Percentiles rank a stretch among this genome's conserved stretches.
Conservation (phyloP, 2,888 invertebrate genomes). For the Nebria brevicollis region DNA sequence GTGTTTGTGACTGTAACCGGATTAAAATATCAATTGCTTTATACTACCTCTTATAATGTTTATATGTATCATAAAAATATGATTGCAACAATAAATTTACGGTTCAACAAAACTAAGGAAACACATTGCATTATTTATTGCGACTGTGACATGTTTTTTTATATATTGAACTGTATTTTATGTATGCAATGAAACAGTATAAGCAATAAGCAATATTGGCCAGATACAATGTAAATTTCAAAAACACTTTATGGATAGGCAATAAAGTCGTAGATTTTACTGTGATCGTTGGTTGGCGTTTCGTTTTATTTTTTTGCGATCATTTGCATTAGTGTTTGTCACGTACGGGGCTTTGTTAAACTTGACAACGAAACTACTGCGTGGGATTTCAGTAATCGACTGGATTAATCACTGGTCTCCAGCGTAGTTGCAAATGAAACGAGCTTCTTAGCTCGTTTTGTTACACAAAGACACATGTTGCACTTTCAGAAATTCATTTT, state of each 20-base stretch:
- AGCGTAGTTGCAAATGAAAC: background rate
- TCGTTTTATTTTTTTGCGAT: background rate
- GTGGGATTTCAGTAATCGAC: constrained; percentile 19
- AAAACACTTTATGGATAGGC: constrained; percentile 2
- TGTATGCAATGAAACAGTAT: background rate
- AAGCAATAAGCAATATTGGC: constrained; percentile 1
- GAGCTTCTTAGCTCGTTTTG: background rate
- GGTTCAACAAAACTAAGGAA: background rate
- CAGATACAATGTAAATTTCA: background rate
- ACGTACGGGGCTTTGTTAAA: background rate
- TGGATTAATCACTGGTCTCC: background rate
- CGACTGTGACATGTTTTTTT: background rate
- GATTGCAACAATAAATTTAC: background rate
- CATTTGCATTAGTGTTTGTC: constrained; percentile 16
- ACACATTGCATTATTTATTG: background rate
- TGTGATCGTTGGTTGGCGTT: background rate
- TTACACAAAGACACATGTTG: background rate
- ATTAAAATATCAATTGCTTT: background rate
- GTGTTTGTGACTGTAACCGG: too few relatives aligned
- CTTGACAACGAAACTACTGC: background rate
- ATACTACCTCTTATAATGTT: background rate
- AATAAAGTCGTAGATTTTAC: constrained; percentile 6
- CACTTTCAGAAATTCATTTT: too few relatives aligned
- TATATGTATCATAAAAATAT: background rate
- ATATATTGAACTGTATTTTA: background rate